Evolutionary conservation across 2,888 invertebrate genomes (phyloP).

Genomic region (Lampropteryx suffumata): DNA sequence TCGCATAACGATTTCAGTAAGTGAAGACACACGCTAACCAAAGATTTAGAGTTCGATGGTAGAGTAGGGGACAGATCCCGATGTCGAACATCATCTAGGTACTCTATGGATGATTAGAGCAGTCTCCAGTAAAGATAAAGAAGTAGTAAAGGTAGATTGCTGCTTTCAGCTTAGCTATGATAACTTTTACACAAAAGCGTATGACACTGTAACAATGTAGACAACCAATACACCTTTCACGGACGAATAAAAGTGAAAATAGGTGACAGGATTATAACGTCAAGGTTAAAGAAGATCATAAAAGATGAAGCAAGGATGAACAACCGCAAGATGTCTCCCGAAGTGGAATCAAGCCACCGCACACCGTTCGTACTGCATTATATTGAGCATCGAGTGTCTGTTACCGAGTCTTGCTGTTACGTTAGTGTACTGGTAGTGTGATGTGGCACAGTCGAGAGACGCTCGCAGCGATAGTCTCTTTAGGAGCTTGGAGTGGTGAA

Average conservation of each 20-base stretch:
- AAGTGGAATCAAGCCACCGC: slow-evolving; percentile 25
- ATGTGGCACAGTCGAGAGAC: slow-evolving; percentile 71
- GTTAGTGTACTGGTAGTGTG: slow-evolving; percentile 80
- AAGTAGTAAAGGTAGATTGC: slow-evolving; percentile 68
- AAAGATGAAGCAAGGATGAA: slow-evolving; percentile 35
- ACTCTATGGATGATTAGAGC: slow-evolving; percentile 59
- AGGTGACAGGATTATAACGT: slow-evolving; percentile 11
- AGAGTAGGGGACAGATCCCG: slow-evolving; percentile 71
- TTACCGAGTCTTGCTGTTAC: slow-evolving; percentile 76
- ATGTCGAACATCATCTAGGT: slow-evolving; percentile 55
- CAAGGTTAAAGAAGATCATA: slow-evolving; percentile 26
- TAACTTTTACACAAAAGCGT: slow-evolving; percentile 40
- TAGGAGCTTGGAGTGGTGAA: slow-evolving; percentile 74
- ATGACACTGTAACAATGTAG: slow-evolving; percentile 42
- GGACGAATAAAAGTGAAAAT: slow-evolving; percentile 4
- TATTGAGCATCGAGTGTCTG: slow-evolving; percentile 77
- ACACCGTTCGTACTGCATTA: slow-evolving; percentile 72
- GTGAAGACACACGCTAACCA: slow-evolving; percentile 62
- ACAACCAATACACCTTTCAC: slow-evolving; percentile 42
- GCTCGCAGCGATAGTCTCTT: slow-evolving; percentile 66
- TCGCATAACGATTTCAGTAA: slow-evolving; percentile 61
- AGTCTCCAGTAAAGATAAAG: slow-evolving; percentile 45
- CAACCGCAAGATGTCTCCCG: slow-evolving; percentile 34
- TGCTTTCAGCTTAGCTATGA: slow-evolving; percentile 70
- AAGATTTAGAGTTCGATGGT: slow-evolving; percentile 71